phyloP scores from a whole-genome alignment of 2,888 invertebrate species.

The Drosophila rubida region DNA sequence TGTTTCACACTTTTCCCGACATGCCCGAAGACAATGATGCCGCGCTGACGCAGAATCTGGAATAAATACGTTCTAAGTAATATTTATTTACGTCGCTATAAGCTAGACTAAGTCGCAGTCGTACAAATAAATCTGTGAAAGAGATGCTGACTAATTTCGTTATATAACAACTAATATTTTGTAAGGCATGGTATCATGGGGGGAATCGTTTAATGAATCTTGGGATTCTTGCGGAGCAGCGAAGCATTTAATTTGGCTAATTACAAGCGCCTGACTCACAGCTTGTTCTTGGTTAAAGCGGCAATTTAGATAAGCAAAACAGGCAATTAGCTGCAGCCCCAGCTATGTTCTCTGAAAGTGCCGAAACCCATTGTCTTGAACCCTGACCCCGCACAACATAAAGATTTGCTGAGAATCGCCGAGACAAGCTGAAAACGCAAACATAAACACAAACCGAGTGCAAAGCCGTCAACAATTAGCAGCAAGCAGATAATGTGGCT shows the following conservation, averaged over 20 bases:
- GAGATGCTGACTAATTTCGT: conserved; percentile 1
- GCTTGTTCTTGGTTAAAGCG: conserved; percentile 78
- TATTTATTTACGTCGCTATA: conserved; percentile 59
- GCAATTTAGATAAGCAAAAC: conserved; percentile 79
- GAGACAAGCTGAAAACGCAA: conserved; percentile 5
- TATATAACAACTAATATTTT: conserved; percentile 7
- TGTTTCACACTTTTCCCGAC: conserved; percentile 81
- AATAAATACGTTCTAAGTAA: conserved; percentile 21
- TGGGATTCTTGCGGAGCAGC: conserved; percentile 58
- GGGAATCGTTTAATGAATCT: conserved; percentile 30
- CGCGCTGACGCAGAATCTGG: conserved; percentile 36
- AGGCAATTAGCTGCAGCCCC: conserved; percentile 64
- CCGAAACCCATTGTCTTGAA: conserved; percentile 70
- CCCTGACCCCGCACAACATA: conserved; percentile 78
- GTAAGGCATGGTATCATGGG: background rate
- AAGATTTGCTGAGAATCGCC: conserved; percentile 51
- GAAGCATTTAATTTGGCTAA: conserved; percentile 77
- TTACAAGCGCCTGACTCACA: conserved; percentile 65
- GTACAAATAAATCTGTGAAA: conserved; percentile 11
- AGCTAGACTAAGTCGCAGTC: conserved; percentile 15
- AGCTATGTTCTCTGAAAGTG: conserved; percentile 36
- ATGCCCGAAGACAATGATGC: conserved; percentile 60
- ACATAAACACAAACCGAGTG: conserved; percentile 17
- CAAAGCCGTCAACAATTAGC: conserved; percentile 55
- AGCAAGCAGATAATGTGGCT: conserved; percentile 17